Conservation (phyloP, 1,140 invertebrate species). For the Drosophila trapezifrons region DNA sequence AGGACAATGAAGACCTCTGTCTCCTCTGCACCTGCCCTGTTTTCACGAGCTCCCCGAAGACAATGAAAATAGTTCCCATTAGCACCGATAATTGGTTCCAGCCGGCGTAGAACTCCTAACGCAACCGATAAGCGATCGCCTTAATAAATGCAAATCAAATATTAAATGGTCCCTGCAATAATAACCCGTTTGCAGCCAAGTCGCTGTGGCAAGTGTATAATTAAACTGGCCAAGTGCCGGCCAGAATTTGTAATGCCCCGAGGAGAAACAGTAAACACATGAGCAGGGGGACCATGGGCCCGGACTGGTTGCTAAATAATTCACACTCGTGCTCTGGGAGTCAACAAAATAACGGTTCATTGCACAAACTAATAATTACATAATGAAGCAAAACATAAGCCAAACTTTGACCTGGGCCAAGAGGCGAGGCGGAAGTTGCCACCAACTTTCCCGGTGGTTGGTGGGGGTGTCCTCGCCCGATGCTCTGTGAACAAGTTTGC, state of each 20-base stretch:
- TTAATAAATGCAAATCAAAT: conserved; percentile 68
- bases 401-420: conserved; percentile 56
- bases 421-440: conserved; percentile 15
- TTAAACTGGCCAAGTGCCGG: conserved; percentile 42
- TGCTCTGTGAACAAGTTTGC: background rate
- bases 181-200: conserved; percentile 38
- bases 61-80: conserved; percentile 20
- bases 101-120: conserved; percentile 14
- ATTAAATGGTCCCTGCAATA: conserved; percentile 56
- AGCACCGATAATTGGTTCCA: conserved; percentile 29
- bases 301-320: conserved; percentile 63
- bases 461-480: background rate
- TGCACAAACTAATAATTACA: conserved; percentile 81
- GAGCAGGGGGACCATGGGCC: background rate
- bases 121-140: conserved; percentile 34
- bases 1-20: background rate
- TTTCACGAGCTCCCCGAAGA: background rate
- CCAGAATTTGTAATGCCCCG: conserved; percentile 45
- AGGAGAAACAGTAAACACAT: conserved; percentile 23
- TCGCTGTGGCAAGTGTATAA: conserved; percentile 57
- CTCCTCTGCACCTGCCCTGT: background rate
- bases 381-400: conserved; percentile 69
- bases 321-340: conserved; percentile 50
- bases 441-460: conserved; percentile 20
- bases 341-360: conserved; percentile 71